These are phyloP conservation scores for Laticauda colubrina DNA, from an alignment of 2,113 vertebrate genomes.

Conservation along the genomic window DNA sequence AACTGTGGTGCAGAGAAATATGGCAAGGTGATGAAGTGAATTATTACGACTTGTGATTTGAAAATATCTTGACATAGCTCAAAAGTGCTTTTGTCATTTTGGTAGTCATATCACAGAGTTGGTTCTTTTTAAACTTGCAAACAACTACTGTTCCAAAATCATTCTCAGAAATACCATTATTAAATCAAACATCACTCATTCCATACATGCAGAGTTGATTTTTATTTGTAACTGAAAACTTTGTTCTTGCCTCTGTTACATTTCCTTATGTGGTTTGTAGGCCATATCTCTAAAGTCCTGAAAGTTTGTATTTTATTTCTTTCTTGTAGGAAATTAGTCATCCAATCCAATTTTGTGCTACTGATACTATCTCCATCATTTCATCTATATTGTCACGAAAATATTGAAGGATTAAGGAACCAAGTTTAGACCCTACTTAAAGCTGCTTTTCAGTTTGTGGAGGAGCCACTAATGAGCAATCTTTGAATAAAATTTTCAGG, in stretches of 20 bases:
- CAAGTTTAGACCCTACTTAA: background rate
- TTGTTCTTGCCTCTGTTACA: background rate
- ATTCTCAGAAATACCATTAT: background rate
- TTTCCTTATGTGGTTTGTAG: background rate
- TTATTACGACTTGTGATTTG: background rate
- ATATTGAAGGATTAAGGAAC: background rate
- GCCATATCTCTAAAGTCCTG: background rate
- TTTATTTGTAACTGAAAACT: background rate
- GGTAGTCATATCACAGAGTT: background rate
- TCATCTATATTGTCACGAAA: background rate
- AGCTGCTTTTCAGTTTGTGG: background rate
- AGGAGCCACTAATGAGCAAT: background rate
- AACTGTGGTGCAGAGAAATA: background rate
- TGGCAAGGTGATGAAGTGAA: background rate
- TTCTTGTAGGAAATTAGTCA: background rate
- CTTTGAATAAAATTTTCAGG: background rate
- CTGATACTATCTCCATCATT: background rate
- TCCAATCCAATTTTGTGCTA: background rate
- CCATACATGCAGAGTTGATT: background rate
- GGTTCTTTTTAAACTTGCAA: background rate
- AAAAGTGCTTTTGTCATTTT: background rate
- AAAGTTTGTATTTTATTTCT: background rate
- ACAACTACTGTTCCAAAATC: background rate
- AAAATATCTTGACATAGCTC: background rate
- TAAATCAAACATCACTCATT: background rate